Conservation (phyloP, 2,797 vertebrate genomes). For the Cryptoprocta ferox region DNA sequence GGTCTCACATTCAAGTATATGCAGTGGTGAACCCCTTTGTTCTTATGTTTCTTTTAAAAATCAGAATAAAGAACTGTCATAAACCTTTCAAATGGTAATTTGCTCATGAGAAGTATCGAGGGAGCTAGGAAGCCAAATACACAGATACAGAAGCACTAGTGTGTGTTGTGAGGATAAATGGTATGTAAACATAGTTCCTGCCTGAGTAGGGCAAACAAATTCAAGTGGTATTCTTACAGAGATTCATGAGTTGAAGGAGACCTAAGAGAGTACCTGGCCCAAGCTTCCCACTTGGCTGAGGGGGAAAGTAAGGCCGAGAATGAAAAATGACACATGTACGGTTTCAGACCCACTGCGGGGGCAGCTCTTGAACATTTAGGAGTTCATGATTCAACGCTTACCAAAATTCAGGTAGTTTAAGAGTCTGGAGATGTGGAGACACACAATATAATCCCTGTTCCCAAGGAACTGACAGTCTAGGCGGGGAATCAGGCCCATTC, state of each 20-base stretch:
- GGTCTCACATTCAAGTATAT: not conserved
- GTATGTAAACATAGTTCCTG: not conserved
- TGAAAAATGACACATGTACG: not conserved
- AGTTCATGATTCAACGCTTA: constrained; percentile 13
- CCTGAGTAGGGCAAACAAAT: not conserved
- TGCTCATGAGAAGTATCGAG: not conserved
- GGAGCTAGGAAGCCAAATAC: not conserved
- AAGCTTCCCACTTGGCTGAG: not conserved
- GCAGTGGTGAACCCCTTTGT: not conserved
- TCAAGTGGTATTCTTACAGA: not conserved
- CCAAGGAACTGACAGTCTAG: not conserved
- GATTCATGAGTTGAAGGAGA: not conserved
- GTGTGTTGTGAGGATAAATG: not conserved
- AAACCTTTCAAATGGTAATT: not conserved
- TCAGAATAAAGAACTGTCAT: not conserved
- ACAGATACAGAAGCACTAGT: not conserved
- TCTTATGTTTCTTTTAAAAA: constrained; percentile 15
- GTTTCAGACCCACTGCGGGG: not conserved
- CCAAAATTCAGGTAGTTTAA: not conserved
- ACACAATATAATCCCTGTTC: not conserved
- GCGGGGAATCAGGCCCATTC: not conserved
- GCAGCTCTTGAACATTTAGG: not conserved
- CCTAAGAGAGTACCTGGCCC: not conserved
- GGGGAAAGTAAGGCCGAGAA: not conserved
- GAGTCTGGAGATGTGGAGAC: not conserved